These are phyloP conservation scores for Nomada ruficornis DNA, from an alignment of 2,888 invertebrate genomes.

Conservation along the genomic window DNA sequence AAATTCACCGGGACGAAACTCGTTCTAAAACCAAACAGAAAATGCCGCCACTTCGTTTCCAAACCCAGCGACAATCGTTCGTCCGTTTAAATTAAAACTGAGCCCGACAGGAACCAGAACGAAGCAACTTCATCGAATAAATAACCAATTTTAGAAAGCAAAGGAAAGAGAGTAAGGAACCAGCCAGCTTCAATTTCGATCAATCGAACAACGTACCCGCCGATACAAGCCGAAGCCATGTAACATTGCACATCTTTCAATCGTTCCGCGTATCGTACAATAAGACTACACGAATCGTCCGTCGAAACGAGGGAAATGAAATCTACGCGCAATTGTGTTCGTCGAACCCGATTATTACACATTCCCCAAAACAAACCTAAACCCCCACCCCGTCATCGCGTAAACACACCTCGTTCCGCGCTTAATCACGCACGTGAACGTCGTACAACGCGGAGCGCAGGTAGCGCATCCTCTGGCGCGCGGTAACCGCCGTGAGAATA, in stretches of 20 bases:
- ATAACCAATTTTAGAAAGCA: too few relatives aligned
- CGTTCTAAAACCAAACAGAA: too few relatives aligned
- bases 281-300: background rate
- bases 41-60: too few relatives aligned
- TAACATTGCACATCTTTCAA: background rate
- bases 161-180: too few relatives aligned
- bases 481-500: slow-evolving; percentile 4
- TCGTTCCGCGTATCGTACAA: slow-evolving; percentile 4
- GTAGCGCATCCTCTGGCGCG: slow-evolving; percentile 25
- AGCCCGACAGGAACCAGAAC: too few relatives aligned
- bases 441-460: slow-evolving; percentile 1
- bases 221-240: background rate
- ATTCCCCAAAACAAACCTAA: slow-evolving; percentile 17
- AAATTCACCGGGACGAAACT: too few relatives aligned
- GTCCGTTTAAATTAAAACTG: too few relatives aligned
- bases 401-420: slow-evolving; percentile 12
- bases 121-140: too few relatives aligned
- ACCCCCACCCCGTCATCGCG: background rate
- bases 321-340: slow-evolving; percentile 1
- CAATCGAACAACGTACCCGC: too few relatives aligned
- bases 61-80: too few relatives aligned
- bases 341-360: slow-evolving; percentile 21
- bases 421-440: slow-evolving; percentile 19
- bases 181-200: too few relatives aligned
- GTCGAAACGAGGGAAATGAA: slow-evolving; percentile 14